Base-by-base conservation (phyloP, 2,888 invertebrate species). In the Ellobium chinense region DNA sequence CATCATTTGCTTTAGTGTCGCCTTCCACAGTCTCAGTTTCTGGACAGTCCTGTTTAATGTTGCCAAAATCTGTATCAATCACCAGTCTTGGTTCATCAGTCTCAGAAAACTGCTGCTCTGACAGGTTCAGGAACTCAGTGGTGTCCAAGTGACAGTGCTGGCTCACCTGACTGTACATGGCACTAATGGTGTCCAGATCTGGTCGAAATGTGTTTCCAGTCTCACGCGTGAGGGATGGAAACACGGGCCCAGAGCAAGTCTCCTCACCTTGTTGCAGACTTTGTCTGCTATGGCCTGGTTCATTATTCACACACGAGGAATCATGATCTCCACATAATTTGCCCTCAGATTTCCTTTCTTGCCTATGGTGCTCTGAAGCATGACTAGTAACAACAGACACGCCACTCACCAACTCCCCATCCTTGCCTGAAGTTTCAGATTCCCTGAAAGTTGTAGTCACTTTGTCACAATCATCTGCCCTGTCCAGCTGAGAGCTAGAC, bases 71-170 rank as follows among this genome's bases (percentile, higher is more conserved):
- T 24, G 65, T 78, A 27, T 78, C 78, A 72, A 78, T 78, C 18
- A 78, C 60, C 18, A 78, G 21, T 3, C 56, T 31, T 18, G 78
- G 72, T 46, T 78, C 78, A 14, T 78, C 78, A 62, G 18, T 62
- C 54, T 78, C 78, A 12, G 78, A 78, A 9, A 36, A 56, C 0
- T 54, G 65, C 21, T 65, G 66, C 24, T 76, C 76, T 3, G 66
- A 68, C 2, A 37, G 0, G 18, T 58, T 24, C 2, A 68, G 27
- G n/a, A 65, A 75, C 1, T 63, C 63, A 14, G 65, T 9, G 14
- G 31, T 24, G 24, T 77, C 77, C 5, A 77, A 7, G 2, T 68
- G 68, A 37, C 68, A 77, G 18, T 77, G 68, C 37, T 77, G 77
- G 9, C 56, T 66, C 7, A 68, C 77, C 58, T 77, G 77, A 4